Percentiles rank a stretch among this genome's conserved stretches.
Evolutionary conservation across 2,113 vertebrate genomes (phyloP).

Genomic region (Chaetops frenatus): DNA sequence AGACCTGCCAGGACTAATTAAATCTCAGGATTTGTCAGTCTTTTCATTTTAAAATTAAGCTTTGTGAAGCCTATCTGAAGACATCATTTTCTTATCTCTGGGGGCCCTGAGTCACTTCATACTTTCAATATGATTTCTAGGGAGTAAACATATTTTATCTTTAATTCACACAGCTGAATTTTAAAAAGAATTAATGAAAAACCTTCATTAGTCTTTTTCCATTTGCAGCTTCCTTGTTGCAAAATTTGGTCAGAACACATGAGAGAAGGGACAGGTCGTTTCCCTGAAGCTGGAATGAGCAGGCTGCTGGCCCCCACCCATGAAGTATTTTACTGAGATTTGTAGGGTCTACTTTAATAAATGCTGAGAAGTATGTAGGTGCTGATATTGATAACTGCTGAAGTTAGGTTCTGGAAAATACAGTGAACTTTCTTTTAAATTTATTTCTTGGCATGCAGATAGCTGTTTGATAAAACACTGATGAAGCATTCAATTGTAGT

Average conservation of each 20-base stretch:
- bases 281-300: neutral
- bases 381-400: neutral
- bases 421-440: neutral
- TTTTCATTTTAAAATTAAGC: neutral
- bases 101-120: neutral
- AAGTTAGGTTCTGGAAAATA: neutral
- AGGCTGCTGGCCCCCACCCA: neutral
- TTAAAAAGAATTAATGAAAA: neutral
- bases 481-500: neutral
- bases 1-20: conserved; percentile 33
- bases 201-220: neutral
- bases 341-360: neutral
- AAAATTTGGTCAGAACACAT: neutral
- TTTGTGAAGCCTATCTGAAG: neutral
- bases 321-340: neutral
- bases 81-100: neutral
- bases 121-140: neutral
- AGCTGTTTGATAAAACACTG: neutral
- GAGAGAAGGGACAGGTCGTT: neutral
- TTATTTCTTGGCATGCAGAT: neutral
- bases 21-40: neutral
- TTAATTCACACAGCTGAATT: neutral
- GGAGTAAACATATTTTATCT: neutral
- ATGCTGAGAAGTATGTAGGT: neutral
- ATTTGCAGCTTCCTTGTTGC: neutral